These are phyloP conservation scores for Artibeus lituratus DNA, from an alignment of 2,797 vertebrate species.

Conservation along the genomic window DNA sequence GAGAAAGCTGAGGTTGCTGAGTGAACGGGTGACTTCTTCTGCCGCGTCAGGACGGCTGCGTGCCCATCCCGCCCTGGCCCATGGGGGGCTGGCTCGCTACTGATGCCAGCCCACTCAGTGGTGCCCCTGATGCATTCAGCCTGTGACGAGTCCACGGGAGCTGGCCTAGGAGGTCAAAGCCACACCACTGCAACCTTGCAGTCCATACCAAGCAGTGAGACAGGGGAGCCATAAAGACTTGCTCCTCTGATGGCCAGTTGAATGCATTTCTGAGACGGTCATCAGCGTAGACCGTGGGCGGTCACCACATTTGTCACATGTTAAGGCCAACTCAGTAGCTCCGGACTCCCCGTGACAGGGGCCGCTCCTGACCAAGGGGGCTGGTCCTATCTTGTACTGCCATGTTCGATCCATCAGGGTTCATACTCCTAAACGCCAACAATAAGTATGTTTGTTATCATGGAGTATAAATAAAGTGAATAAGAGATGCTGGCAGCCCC, in stretches of 20 bases:
- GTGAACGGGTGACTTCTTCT: background rate
- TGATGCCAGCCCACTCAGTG: background rate
- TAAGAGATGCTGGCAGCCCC: background rate
- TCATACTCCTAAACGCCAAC: background rate
- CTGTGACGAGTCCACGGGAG: background rate
- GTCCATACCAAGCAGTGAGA: background rate
- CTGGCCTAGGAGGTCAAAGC: background rate
- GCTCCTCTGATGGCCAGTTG: background rate
- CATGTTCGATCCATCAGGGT: background rate
- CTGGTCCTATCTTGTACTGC: background rate
- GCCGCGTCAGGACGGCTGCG: too few species aligned
- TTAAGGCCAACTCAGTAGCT: background rate
- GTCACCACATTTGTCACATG: background rate
- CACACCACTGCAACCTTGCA: background rate
- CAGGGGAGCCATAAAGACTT: background rate
- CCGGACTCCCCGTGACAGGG: background rate
- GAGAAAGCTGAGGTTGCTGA: background rate
- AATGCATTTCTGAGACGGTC: background rate
- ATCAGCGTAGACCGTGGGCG: background rate
- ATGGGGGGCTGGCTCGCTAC: background rate
- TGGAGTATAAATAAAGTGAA: background rate
- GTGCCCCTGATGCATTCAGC: background rate
- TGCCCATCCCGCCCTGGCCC: fast-evolving
- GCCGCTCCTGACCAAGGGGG: background rate
- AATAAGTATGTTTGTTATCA: background rate